Evolutionary conservation across 2,797 vertebrate genomes (phyloP), one percentile per base, ranked within the genome.

Genomic region (Pseudotriccus pelzelni): DNA sequence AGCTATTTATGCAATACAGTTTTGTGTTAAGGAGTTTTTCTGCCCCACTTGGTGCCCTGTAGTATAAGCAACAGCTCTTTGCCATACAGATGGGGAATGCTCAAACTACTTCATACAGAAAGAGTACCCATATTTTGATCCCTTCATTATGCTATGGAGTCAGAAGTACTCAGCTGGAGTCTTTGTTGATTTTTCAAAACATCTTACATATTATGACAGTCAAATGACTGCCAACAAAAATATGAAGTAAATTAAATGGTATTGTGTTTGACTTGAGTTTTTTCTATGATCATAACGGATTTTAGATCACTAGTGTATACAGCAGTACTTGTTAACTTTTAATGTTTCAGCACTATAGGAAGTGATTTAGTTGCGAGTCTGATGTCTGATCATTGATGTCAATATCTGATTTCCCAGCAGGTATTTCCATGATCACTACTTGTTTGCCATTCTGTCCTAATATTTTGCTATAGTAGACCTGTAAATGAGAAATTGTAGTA

Each of bases 401-500:
- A 69, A 44, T 44, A 22, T 36, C 25, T 62, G 21, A 8, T 59
- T 94, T 91, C 53, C n/a, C 43, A 87, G 53, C 8, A 32, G 50
- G 44, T 82, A 74, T 53, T 91, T 69, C 43, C 60, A 22, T 72
- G 58, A 79, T 95, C 50, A 66, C 53, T 94, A 73, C 50, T 92
- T 94, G 62, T 95, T 95, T 97, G 89, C 67, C 56, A 80, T 44
- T 93, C 22, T 81, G 4, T 90, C 82, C 39, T 84, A 34, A 6
- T 85, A 64, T 70, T 91, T 75, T 62, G 41, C 39, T 59, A 0
- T 23, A 70, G 32, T 32, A 46, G 37, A 41, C 36, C 70, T 44
- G 55, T 91, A 83, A 59, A 37, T 85, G 34, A 77, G 59, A 89
- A 91, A 32, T 24, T 44, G 11, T 23, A 34, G 34, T 83, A 52